Base-by-base conservation (phyloP, 2,797 vertebrate genomes). In the Dallia pectoralis region DNA sequence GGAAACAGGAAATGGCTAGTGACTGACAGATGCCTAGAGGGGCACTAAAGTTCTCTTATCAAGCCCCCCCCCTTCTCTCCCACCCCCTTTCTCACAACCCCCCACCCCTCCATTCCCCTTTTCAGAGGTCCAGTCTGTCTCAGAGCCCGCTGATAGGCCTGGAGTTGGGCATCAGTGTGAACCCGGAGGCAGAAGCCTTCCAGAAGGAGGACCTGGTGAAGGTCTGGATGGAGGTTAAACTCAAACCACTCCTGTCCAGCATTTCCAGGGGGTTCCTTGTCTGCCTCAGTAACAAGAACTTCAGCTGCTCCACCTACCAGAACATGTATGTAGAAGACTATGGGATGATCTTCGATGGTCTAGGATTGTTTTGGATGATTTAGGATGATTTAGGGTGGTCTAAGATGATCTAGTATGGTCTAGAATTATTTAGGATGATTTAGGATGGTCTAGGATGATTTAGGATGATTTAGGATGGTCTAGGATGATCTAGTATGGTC, bases 281-380 rank as follows among this genome's bases (percentile, higher is more conserved):
- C 44, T 94, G 93, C 77, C 87, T 94, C 65, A 89, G 92, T 82
- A 89, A 88, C 82, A 91, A 85, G 75, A 91, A 87, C 79, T 93
- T 94, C 87, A 94, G 88, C 88, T 94, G 93, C 75, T 77, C 84
- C 76, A 86, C 90, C 76, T 94, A 94, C 82, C 93, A 88, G 77
- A 89, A 81, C 3, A 77, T 93, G 93, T 94, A 90, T 0, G 88
- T n/a, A 30, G 0, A 30, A n/a, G n/a, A n/a, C n/a, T n/a, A n/a
- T n/a, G n/a, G n/a, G n/a, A n/a, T n/a, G n/a, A n/a, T n/a, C n/a
- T n/a, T n/a, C n/a, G n/a, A n/a, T n/a, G n/a, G n/a, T n/a, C n/a
- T n/a, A n/a, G n/a, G n/a, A n/a, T n/a, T n/a, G n/a, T n/a, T n/a
- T n/a, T n/a, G n/a, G n/a, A n/a, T n/a, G n/a, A n/a, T n/a, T n/a